Evolutionary conservation across 2,797 vertebrate species (phyloP).

Genomic region (Philypnodon macrostomus): DNA sequence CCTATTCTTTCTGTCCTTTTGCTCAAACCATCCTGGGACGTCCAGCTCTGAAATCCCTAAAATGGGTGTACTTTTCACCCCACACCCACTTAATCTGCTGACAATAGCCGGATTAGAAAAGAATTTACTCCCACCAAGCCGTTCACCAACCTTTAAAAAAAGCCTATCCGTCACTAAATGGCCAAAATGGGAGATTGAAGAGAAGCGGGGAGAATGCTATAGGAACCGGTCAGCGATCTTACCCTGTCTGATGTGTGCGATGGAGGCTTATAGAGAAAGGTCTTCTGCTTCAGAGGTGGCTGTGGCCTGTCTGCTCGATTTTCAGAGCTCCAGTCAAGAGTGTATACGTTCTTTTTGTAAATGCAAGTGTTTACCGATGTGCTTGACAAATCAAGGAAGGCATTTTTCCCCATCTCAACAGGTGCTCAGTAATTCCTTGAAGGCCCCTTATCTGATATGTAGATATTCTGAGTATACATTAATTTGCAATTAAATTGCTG

Average conservation of each 20-base stretch:
- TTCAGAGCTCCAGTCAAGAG: slow-evolving; percentile 71
- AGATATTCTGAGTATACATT: too few species aligned
- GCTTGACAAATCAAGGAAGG: slow-evolving; percentile 47
- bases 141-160: slow-evolving; percentile 81
- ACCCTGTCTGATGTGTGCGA: slow-evolving; percentile 91
- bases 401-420: slow-evolving; percentile 33
- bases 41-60: slow-evolving; percentile 81
- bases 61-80: slow-evolving; percentile 88
- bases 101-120: slow-evolving; percentile 98
- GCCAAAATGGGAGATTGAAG: slow-evolving; percentile 80
- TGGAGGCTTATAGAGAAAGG: slow-evolving; percentile 67
- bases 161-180: slow-evolving; percentile 81
- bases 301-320: slow-evolving; percentile 85
- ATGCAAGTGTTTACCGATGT: slow-evolving; percentile 48
- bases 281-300: slow-evolving; percentile 43
- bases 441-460: not conserved
- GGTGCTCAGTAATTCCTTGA: slow-evolving; percentile 21
- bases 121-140: slow-evolving; percentile 91
- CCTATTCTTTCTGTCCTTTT: slow-evolving; percentile 59
- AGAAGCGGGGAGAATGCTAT: slow-evolving; percentile 92
- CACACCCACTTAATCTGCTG: slow-evolving; percentile 92
- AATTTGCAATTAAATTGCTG: too few species aligned
- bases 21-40: slow-evolving; percentile 77
- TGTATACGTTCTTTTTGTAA: slow-evolving; percentile 28
- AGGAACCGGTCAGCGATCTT: slow-evolving; percentile 89